Base-by-base conservation (phyloP, 2,113 vertebrate species). In the Galemys pyrenaicus region DNA sequence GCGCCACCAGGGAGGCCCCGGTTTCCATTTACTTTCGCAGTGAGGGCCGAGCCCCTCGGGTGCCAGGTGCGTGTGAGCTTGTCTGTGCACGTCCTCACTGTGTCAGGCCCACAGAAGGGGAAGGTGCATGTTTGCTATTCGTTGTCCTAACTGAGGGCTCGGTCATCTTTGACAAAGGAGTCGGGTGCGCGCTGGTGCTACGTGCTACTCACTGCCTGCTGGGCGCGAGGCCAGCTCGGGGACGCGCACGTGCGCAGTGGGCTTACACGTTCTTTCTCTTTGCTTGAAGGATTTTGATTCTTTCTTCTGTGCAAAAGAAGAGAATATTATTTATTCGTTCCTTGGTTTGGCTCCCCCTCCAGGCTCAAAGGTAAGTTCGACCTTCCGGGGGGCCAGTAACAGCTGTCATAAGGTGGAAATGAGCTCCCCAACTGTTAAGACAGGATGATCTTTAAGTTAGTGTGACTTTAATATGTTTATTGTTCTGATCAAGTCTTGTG, bases 251-350 rank as follows among this genome's bases (percentile, higher is more conserved):
- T 28, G 39, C 30, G 15, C 8, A 19, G 0, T 71, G 24, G 16
- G 6, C 22, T 81, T 91, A 87, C 79, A 49, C 41, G 15, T 81
- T 88, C 37, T 85, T 80, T 95, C 74, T 87, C 91, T 94, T 97
- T 94, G 60, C 79, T 96, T 98, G 46, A 97, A 99, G 99, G 99
- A 99, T 98, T 99, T 99, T 56, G 99, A 99, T 41, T 99, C 99
- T 6, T 99, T 99, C 98, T 99, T 99, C 93, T 98, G 99, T 93
- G 99, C 99, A 70, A 99, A 99, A 98, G 99, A 99, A 98, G 99
- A 99, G 96, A 99, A 99, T 97, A 95, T 98, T 56, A 99, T 99
- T 93, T 99, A 98, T 97, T 97, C 99, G 19, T 99, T 99, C 97
- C 98, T 99, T 91, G 99, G 99, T 32, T 98, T 99, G 97, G 96